Percentiles rank a stretch among this genome's conserved stretches.
Evolutionary conservation across 1,140 invertebrate genomes (phyloP).

Genomic region (Muscidifurax raptorellus): DNA sequence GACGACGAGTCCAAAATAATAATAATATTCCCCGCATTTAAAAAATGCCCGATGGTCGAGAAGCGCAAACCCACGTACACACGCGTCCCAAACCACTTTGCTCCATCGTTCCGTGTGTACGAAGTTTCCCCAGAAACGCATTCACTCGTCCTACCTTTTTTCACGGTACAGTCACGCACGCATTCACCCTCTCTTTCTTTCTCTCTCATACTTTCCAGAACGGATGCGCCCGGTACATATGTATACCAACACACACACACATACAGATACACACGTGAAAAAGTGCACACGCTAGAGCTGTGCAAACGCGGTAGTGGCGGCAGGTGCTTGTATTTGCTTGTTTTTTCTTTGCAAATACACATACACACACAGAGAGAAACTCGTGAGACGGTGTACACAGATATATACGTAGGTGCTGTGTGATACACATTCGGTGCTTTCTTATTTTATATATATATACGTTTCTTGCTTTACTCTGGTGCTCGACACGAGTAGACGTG

Average conservation of each 20-base stretch:
- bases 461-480: conserved; percentile 55
- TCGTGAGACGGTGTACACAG: neutral
- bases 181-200: conserved; percentile 4
- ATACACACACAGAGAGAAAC: neutral
- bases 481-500: conserved; percentile 65
- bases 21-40: neutral
- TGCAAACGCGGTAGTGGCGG: neutral
- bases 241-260: neutral
- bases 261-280: conserved; percentile 8
- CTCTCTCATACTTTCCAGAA: conserved; percentile 13
- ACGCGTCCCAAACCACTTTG: conserved; percentile 21
- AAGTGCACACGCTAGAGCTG: conserved; percentile 30
- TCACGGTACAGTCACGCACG: neutral
- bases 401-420: conserved; percentile 59
- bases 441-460: conserved; percentile 12
- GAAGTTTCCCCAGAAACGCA: neutral
- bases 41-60: neutral
- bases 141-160: conserved; percentile 4
- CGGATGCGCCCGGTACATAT: conserved; percentile 25
- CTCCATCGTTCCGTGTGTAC: neutral
- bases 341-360: conserved; percentile 21
- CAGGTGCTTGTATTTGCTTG: conserved; percentile 36
- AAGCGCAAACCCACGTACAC: neutral
- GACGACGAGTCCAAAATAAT: neutral
- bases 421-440: conserved; percentile 68